Conservation (phyloP, 1,140 invertebrate species). For the Centruroides vittatus region DNA sequence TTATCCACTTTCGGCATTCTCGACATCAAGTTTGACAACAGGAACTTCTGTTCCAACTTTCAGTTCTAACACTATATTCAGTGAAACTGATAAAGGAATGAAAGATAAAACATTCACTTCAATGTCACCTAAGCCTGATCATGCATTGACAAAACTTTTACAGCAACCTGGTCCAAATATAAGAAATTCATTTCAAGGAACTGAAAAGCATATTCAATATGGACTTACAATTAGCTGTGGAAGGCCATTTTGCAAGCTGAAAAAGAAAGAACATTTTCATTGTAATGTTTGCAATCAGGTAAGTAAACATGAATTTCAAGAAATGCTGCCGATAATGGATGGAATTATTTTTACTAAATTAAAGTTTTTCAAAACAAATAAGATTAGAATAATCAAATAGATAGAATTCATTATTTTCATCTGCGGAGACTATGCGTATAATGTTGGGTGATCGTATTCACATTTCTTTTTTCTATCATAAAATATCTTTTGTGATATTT, state of each 20-base stretch:
- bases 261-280: conserved; percentile 68
- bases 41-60: conserved; percentile 15
- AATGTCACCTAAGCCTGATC: conserved; percentile 3
- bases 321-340: background rate
- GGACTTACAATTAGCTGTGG: conserved; percentile 53
- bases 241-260: conserved; percentile 70
- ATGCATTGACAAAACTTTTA: conserved; percentile 24
- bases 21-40: conserved; percentile 7
- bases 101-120: background rate
- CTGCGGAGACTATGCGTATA: too few relatives aligned
- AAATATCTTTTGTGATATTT: too few relatives aligned
- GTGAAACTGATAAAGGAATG: background rate
- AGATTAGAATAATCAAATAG: too few relatives aligned
- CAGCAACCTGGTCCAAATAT: conserved; percentile 25
- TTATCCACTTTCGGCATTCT: conserved; percentile 56
- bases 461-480: too few relatives aligned
- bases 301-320: conserved; percentile 9
- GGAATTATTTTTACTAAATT: background rate
- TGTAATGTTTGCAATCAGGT: conserved; percentile 74
- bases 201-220: conserved; percentile 20
- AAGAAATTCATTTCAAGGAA: conserved; percentile 27
- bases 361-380: background rate
- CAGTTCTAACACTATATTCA: background rate
- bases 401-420: too few relatives aligned
- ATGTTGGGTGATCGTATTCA: too few relatives aligned